Evolutionary conservation across 35 echinoderm and acorn worm genomes (phyloP).

Genomic region (Hemicentrotus pulcherrimus): DNA sequence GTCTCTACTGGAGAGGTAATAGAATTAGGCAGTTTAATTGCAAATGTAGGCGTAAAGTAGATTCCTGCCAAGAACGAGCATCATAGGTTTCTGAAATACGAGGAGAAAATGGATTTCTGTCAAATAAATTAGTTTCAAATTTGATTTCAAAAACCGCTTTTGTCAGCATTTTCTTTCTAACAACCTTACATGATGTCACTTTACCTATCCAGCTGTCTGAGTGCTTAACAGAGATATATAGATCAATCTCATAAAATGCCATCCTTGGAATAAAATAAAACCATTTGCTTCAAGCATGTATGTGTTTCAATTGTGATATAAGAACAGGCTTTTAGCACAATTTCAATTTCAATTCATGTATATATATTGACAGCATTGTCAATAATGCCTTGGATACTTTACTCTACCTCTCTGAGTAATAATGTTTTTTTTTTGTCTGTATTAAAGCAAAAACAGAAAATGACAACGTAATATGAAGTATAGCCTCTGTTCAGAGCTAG

Average conservation of each 20-base stretch:
- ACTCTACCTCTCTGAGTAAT: background rate
- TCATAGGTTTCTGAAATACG: background rate
- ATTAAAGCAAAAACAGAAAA: background rate
- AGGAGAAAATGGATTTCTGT: background rate
- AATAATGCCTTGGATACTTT: background rate
- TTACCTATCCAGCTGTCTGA: too few relatives aligned
- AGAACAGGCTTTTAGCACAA: too few relatives aligned
- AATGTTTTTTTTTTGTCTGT: background rate
- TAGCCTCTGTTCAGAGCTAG: too few relatives aligned
- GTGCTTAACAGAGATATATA: too few relatives aligned
- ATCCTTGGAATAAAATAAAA: too few relatives aligned
- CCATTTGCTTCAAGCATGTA: too few relatives aligned
- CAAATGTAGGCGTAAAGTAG: background rate
- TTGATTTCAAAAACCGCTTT: too few relatives aligned
- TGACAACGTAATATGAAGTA: background rate
- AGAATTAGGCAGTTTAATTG: background rate
- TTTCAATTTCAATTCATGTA: background rate
- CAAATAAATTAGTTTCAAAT: too few relatives aligned
- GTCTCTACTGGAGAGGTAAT: background rate
- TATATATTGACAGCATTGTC: background rate
- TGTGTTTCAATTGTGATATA: too few relatives aligned
- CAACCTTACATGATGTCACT: too few relatives aligned
- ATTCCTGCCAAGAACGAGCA: background rate
- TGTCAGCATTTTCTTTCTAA: background rate
- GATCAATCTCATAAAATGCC: too few relatives aligned